A percentile compares a stretch with the other conserved stretches of the same genome.
Evolutionary conservation across 2,113 vertebrate species (phyloP).

Genomic region (Psittacula cyanocephala): DNA sequence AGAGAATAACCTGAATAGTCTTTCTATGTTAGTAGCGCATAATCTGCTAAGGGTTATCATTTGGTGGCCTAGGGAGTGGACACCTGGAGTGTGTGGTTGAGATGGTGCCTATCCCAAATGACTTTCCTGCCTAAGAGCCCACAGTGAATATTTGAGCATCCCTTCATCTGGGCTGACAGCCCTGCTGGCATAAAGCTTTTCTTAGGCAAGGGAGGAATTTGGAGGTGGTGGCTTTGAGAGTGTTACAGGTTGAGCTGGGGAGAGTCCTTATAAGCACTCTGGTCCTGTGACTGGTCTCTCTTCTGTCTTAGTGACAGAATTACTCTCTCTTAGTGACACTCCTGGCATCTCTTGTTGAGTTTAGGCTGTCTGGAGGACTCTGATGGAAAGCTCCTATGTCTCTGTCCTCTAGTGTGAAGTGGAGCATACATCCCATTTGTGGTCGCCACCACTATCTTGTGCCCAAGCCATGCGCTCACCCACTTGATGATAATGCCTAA

Average conservation of each 20-base stretch:
- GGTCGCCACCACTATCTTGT: not conserved
- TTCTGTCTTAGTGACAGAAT: not conserved
- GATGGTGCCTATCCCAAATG: not conserved
- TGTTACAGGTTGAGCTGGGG: not conserved
- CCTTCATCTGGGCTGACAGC: not conserved
- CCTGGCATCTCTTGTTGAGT: not conserved
- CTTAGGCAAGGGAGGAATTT: not conserved
- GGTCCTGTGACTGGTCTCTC: not conserved
- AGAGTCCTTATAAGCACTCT: not conserved
- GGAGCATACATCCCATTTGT: not conserved
- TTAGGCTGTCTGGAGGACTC: not conserved
- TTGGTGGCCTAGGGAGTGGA: not conserved
- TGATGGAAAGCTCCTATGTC: not conserved
- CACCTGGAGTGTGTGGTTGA: not conserved
- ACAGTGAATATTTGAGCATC: rapidly evolving
- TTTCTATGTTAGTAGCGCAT: not conserved
- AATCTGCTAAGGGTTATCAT: not conserved
- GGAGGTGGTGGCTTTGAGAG: not conserved
- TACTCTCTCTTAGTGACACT: not conserved
- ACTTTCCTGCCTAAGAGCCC: not conserved
- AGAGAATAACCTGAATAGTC: not conserved
- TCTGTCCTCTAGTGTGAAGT: not conserved
- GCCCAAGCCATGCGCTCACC: rapidly evolving
- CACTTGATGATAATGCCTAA: not conserved
- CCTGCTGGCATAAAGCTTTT: not conserved